Conservation (phyloP, 2,888 invertebrate genomes). For the Leptogaster cylindrica region DNA sequence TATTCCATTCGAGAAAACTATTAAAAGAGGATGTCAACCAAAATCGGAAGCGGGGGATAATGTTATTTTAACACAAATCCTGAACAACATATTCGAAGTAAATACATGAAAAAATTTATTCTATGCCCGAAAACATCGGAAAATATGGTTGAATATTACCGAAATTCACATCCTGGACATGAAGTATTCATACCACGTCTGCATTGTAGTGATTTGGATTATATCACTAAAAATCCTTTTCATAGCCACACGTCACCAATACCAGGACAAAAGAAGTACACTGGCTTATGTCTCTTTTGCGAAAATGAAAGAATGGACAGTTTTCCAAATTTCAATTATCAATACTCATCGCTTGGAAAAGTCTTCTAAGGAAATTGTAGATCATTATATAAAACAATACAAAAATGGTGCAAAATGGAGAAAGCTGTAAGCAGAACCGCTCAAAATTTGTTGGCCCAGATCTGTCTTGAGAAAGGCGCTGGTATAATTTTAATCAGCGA, state of each 20-base stretch:
- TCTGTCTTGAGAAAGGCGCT: no score
- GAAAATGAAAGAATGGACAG: background rate
- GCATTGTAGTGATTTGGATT: background rate
- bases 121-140: background rate
- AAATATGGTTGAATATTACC: conserved; percentile 14
- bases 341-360: conserved; percentile 8
- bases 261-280: background rate
- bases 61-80: background rate
- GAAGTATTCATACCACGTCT: conserved; percentile 18
- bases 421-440: conserved; percentile 33
- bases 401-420: background rate
- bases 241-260: background rate
- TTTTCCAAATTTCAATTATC: conserved; percentile 16
- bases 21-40: background rate
- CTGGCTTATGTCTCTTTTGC: conserved; percentile 8
- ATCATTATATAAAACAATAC: background rate
- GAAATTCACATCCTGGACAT: background rate
- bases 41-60: background rate
- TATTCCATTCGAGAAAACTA: background rate
- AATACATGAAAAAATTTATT: background rate
- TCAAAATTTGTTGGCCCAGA: conserved; percentile 15
- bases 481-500: conserved; percentile 21
- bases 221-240: background rate
- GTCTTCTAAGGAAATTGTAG: background rate
- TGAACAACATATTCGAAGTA: background rate